phyloP scores from a whole-genome alignment of 2,888 invertebrate species.

The Erannis defoliaria region DNA sequence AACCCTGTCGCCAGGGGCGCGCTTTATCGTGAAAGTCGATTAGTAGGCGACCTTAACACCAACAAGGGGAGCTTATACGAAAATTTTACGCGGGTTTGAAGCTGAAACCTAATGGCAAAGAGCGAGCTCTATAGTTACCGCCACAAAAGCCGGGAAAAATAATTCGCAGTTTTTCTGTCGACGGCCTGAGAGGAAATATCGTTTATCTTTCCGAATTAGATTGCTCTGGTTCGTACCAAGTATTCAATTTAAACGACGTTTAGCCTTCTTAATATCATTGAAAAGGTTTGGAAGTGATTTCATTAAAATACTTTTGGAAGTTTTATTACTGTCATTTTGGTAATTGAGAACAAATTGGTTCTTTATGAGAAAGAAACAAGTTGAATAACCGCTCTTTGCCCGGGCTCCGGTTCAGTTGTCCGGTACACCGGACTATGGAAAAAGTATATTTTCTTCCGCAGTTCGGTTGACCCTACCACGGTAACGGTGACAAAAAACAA shows the following conservation, averaged over 20 bases:
- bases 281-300: slow-evolving; percentile 16
- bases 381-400: too few relatives aligned
- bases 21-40: slow-evolving; percentile 47
- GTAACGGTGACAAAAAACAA: background rate
- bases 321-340: slow-evolving; percentile 3
- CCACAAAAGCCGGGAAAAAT: slow-evolving; percentile 27
- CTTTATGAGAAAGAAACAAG: background rate
- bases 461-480: too few relatives aligned
- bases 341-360: slow-evolving; percentile 2
- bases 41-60: slow-evolving; percentile 47
- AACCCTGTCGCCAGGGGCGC: slow-evolving; percentile 37
- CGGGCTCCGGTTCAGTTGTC: too few relatives aligned
- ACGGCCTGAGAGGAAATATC: slow-evolving; percentile 19
- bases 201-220: slow-evolving; percentile 29
- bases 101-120: slow-evolving; percentile 60
- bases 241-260: slow-evolving; percentile 24
- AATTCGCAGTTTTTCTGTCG: slow-evolving; percentile 15
- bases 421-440: too few relatives aligned
- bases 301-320: slow-evolving; percentile 14
- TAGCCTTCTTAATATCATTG: slow-evolving; percentile 5
- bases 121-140: slow-evolving; percentile 46
- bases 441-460: too few relatives aligned
- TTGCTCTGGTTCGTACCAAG: slow-evolving; percentile 14
- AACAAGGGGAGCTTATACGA: slow-evolving; percentile 42
- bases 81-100: slow-evolving; percentile 43